Evolutionary conservation across 2,113 vertebrate species (phyloP).

Genomic region (Gavialis gangeticus): DNA sequence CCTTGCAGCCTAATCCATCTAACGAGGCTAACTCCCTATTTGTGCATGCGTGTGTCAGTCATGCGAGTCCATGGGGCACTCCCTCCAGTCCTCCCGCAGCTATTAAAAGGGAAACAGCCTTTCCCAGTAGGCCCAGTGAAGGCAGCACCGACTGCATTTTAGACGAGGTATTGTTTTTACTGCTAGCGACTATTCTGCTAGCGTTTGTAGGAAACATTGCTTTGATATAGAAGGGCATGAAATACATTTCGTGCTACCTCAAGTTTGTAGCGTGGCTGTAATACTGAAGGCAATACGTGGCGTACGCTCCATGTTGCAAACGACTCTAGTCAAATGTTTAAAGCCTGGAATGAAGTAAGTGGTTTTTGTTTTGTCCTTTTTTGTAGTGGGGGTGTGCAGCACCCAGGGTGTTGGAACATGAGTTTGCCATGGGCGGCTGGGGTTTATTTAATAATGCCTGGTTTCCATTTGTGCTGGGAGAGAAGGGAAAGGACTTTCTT

Average conservation of each 20-base stretch:
- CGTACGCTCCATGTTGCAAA: no score
- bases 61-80: rapidly evolving
- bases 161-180: background rate
- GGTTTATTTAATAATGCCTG: background rate
- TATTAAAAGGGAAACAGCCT: background rate
- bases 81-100: background rate
- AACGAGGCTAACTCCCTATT: background rate
- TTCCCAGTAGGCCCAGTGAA: background rate
- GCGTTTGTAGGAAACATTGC: background rate
- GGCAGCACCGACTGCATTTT: background rate
- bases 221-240: background rate
- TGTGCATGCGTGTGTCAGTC: rapidly evolving
- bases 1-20: background rate
- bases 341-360: background rate
- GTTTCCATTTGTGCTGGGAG: background rate
- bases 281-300: background rate
- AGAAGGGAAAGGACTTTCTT: background rate
- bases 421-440: background rate
- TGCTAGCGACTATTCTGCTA: background rate
- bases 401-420: background rate
- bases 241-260: background rate
- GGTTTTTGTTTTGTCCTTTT: no score
- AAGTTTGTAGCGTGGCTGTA: background rate
- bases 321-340: background rate
- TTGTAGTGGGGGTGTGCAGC: background rate